Evolutionary conservation across 2,797 vertebrate genomes (phyloP).

Genomic region (Onychomys leucogaster): DNA sequence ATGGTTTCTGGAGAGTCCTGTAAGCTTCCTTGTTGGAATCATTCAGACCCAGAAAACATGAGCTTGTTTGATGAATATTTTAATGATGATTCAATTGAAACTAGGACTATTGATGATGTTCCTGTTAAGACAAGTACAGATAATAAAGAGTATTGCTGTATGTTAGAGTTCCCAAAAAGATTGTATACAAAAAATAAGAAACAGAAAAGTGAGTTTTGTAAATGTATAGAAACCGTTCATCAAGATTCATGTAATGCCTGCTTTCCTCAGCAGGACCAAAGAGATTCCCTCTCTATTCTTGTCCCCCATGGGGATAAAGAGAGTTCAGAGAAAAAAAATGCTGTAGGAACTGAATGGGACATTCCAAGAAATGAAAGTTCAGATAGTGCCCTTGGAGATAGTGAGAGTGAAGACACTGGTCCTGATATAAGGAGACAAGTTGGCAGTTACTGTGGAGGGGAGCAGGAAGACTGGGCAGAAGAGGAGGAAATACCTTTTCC

Average conservation of each 20-base stretch:
- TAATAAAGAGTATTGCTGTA: conserved; percentile 83
- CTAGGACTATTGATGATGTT: conserved; percentile 93
- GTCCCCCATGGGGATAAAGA: conserved; percentile 91
- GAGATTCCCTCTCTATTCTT: conserved; percentile 89
- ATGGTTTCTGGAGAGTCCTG: conserved; percentile 88
- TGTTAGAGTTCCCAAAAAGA: conserved; percentile 87
- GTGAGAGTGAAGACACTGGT: conserved; percentile 95
- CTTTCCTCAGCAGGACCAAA: conserved; percentile 93
- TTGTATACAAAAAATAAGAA: conserved; percentile 83
- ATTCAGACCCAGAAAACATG: conserved; percentile 87
- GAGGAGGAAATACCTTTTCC: conserved; percentile 96
- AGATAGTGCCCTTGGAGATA: conserved; percentile 99
- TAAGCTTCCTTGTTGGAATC: conserved; percentile 91
- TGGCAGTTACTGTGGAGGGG: conserved; percentile 88
- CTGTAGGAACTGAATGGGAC: conserved; percentile 94
- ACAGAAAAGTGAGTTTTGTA: conserved; percentile 88
- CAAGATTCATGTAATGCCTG: conserved; percentile 91
- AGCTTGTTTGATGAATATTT: conserved; percentile 96
- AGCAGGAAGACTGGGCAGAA: conserved; percentile 97
- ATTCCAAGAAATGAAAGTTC: conserved; percentile 99
- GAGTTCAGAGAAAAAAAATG: conserved; percentile 90
- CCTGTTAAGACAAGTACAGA: conserved; percentile 85
- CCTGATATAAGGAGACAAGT: conserved; percentile 88
- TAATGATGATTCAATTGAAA: conserved; percentile 92
- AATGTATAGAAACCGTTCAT: conserved; percentile 88